Base-by-base conservation (phyloP, 2,797 vertebrate species). In the Chelon labrosus region DNA sequence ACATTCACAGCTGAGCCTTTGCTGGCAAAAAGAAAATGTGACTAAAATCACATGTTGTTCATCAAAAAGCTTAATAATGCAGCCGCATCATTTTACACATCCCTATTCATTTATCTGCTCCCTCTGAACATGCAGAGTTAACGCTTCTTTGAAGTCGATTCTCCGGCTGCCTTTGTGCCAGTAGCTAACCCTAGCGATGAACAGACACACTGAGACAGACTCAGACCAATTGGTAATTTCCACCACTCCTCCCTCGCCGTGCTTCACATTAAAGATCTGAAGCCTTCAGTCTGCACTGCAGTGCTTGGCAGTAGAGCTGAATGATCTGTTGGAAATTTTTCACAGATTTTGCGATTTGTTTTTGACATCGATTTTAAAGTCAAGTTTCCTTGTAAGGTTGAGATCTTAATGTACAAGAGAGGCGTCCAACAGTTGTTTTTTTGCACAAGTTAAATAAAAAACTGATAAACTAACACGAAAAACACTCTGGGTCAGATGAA, bases 141-240 rank as follows among this genome's bases (percentile, higher is more conserved):
- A 67, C 20, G 44, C 59, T 25, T 46, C 85, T 85, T 80, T 82
- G 84, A 88, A 75, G 85, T 75, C 59, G 66, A 79, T 77, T 53
- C 72, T 73, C 79, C 72, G 27, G 67, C 55, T 76, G 77, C 72
- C 61, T 61, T 20, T 8, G 51, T 70, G 86, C 77, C 76, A 73
- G 60, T 60, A 75, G 73, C 75, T 1, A 72, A 37, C 42, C 63
- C 2, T 27, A 27, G 10, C 74, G 58, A 50, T 19, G 19, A 70
- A 62, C 57, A 49, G 55, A 83, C 68, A 38, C 37, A 57, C 42
- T 25, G 56, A 82, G 64, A 83, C 61, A 16, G 35, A 20, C 56
- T 60, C 67, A 58, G 31, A 65, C 27, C 67, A 55, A 38, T 22
- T 42, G 65, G 53, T 60, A 54, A 74, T 85, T 80, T 87, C 69